Evolutionary conservation across 2,113 vertebrate genomes (phyloP), one percentile per base, ranked within the genome.

Genomic region (Paracanthobrama guichenoti): DNA sequence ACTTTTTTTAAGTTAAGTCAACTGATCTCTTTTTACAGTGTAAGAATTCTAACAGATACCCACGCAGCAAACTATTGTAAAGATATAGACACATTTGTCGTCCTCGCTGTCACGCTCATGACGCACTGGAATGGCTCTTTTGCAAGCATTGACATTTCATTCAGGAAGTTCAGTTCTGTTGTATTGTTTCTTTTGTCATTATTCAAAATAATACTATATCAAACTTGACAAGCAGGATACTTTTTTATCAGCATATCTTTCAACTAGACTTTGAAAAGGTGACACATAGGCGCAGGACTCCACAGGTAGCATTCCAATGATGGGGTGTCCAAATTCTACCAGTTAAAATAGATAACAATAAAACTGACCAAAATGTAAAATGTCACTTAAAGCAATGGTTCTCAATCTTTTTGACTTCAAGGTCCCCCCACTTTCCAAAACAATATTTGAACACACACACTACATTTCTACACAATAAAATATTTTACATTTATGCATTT

Each of bases 181-280:
- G 11, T 72, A 46, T 46, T 71, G 5, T 71, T 24, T 42, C 42
- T 72, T 6, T 6, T 14, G 12, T 0, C 6, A 72, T 72, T 46
- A 14, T 72, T 24, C 24, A 46, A 24, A 46, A 72, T 24, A 46
- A 3, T 12, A 24, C 69, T 44, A 44, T 6, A 24, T 72, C 2
- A 14, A n/a, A 72, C 69, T 72, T 46, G 69, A 46, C 42, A 14
- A 72, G 22, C 69, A 72, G 69, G 69, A 46, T 24, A 72, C 42
- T 46, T 72, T n/a, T 72, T 24, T 3, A 72, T 24, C 5, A 24
- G 22, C 69, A 24, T 8, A 72, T 72, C 11, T 24, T 72, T 72
- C 20, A 72, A 3, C 20, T 46, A 0, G 39, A 42, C 39, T 72
- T 72, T 24, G 12, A 24, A 72, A 24, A 72, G 22, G 42, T 46